Percentiles rank a stretch among this genome's conserved stretches.
Evolutionary conservation across 2,113 vertebrate species (phyloP).

Genomic region (Melanocharis versteri): DNA sequence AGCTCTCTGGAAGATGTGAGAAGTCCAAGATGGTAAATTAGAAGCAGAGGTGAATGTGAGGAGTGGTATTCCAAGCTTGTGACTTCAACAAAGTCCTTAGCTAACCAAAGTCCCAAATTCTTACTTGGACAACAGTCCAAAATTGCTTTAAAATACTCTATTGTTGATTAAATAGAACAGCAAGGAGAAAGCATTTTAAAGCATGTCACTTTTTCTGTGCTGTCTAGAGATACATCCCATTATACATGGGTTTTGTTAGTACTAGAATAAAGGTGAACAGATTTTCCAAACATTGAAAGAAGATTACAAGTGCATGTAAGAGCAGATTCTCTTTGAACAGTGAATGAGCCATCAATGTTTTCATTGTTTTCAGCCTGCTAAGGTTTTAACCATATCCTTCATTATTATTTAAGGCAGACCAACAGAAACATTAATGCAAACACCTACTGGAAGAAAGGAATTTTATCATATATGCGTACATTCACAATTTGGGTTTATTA

Average conservation of each 20-base stretch:
- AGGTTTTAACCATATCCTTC: background rate
- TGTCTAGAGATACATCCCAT: background rate
- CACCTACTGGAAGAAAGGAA: background rate
- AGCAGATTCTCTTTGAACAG: background rate
- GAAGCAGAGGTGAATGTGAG: background rate
- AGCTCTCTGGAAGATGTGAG: background rate
- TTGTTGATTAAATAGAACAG: background rate
- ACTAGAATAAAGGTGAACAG: background rate
- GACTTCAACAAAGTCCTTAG: background rate
- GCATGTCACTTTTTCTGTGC: background rate
- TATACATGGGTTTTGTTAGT: background rate
- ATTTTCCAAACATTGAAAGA: background rate
- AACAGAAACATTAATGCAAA: background rate
- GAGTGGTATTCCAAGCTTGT: background rate
- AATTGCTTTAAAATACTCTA: background rate
- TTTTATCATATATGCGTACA: background rate
- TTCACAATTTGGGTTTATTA: background rate
- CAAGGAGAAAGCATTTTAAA: background rate
- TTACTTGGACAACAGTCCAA: background rate
- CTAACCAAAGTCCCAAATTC: background rate
- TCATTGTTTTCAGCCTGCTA: background rate
- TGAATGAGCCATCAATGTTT: background rate
- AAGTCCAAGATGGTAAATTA: background rate
- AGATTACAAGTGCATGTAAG: background rate
- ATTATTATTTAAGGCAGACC: background rate